Base-by-base conservation (phyloP, 92 coral and sea anemone genomes). In the Montipora capitata region DNA sequence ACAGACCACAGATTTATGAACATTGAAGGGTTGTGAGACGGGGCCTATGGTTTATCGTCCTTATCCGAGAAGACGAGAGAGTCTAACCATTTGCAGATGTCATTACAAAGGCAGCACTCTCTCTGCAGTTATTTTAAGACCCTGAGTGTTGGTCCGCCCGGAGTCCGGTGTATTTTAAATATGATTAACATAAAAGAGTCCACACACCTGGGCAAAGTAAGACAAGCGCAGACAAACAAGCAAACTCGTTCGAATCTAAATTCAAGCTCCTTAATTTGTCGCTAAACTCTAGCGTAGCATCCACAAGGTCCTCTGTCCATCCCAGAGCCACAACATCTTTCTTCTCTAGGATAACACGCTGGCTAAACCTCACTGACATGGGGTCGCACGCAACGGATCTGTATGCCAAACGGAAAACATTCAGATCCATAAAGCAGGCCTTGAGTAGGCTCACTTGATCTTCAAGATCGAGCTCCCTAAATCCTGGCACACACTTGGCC, bases 401-500 rank as follows among this genome's bases (percentile, higher is more conserved):
- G 93, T 92, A 96, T 38, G 99, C 96, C 45, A 98, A 77, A 20
- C 99, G 91, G 18, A 98, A 95, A 49, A 98, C 98, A 72, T 92
- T 91, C 72, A 98, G 76, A 65, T 98, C 99, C 98, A 98, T 98
- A 87, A 96, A 98, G 12, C 92, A 93, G 13, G 99, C 83, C 77
- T 96, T 94, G 41, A 98, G 80, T 72, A 98, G 85, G 77, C 94
- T 78, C 5, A 98, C 96, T 72, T 98, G 98, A 80, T 98, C 99
- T 17, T 93, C 98, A 56, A 93, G 77, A 40, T 89, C 70, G 18
- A 98, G 58, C 10, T 98, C 98, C 68, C 49, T 76, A 92, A 98
- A 98, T 8, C 99, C 99, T 1, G 99, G 99, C 5, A 98, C 99
- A 71, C 63, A 68, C 77, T 98, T 98, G 16, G 98, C 91, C 99